These are phyloP conservation scores for Acrocyrtus sp. DNA, from an alignment of 2,888 invertebrate species.

Conservation along the genomic window DNA sequence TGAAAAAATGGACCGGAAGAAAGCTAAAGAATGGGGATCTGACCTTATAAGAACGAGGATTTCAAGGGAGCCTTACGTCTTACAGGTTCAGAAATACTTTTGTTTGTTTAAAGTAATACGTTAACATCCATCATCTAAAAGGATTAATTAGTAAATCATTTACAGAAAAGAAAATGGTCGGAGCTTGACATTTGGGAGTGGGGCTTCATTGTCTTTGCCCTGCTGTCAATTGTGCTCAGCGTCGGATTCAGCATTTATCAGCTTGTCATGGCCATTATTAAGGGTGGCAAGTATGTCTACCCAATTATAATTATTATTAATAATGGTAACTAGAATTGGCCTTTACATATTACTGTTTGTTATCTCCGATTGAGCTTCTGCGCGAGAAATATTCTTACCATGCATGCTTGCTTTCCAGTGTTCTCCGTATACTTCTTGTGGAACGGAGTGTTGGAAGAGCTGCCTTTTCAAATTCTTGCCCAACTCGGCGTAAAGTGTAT, in stretches of 20 bases:
- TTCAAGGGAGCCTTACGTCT: slow-evolving; percentile 36
- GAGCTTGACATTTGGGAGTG: slow-evolving; percentile 53
- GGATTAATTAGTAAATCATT: not conserved
- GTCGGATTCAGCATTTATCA: slow-evolving; percentile 50
- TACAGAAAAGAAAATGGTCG: slow-evolving; percentile 37
- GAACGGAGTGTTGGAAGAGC: slow-evolving; percentile 46
- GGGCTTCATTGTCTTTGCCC: slow-evolving; percentile 42
- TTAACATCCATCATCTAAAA: not conserved
- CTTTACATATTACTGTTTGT: not conserved
- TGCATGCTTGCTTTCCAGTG: slow-evolving; percentile 29
- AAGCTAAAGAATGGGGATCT: slow-evolving; percentile 46
- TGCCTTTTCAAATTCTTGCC: slow-evolving; percentile 48
- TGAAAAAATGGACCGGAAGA: slow-evolving; percentile 28
- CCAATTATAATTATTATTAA: slow-evolving; percentile 42
- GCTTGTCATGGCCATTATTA: slow-evolving; percentile 16
- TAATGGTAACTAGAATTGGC: slow-evolving; percentile 50
- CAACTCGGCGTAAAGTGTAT: slow-evolving; percentile 45
- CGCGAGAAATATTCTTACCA: too few relatives aligned
- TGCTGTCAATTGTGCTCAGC: slow-evolving; percentile 32
- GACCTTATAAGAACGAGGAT: slow-evolving; percentile 45
- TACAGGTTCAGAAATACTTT: slow-evolving; percentile 16
- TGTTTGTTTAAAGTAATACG: slow-evolving; percentile 2
- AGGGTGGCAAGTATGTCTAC: slow-evolving; percentile 36
- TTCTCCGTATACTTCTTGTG: slow-evolving; percentile 48
- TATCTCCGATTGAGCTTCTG: too few relatives aligned